A percentile compares a stretch with the other conserved stretches of the same genome.
phyloP scores from a whole-genome alignment of 1,140 invertebrate species.

The Maniola jurtina region DNA sequence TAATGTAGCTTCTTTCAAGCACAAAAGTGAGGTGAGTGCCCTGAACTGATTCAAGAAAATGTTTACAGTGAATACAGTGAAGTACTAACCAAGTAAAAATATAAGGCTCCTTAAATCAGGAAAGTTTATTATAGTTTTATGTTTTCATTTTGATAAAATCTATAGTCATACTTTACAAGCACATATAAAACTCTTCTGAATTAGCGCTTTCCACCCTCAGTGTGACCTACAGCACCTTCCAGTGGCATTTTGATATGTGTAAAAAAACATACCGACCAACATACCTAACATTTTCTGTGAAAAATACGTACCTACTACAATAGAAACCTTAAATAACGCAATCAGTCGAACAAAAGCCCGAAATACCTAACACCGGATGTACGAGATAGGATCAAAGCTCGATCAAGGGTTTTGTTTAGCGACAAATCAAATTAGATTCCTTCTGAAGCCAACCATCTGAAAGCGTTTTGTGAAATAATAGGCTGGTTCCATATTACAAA shows the following conservation, averaged over 20 bases:
- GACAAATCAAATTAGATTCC: slow-evolving; percentile 12
- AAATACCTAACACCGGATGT: not conserved
- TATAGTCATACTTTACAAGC: no score
- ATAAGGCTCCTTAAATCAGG: not conserved
- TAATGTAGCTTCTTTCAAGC: slow-evolving; percentile 7
- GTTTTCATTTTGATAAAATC: no score
- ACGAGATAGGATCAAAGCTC: not conserved
- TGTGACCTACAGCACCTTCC: no score
- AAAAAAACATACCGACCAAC: no score
- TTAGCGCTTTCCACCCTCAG: no score
- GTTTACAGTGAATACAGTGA: slow-evolving; percentile 2
- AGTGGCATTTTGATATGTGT: no score
- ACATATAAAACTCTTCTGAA: no score
- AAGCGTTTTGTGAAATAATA: slow-evolving; percentile 7
- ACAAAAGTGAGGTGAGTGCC: slow-evolving; percentile 10
- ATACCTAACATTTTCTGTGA: not conserved
- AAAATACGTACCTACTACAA: no score
- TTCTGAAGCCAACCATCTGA: slow-evolving; percentile 1
- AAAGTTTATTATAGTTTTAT: not conserved
- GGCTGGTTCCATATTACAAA: not conserved
- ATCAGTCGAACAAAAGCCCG: not conserved
- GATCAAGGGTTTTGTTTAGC: slow-evolving; percentile 2
- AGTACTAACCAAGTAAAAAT: not conserved
- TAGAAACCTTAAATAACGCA: not conserved
- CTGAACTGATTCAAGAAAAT: slow-evolving; percentile 9